Percentiles rank a stretch among this genome's conserved stretches.
These are phyloP conservation scores for Lacerta agilis DNA, from an alignment of 2,797 vertebrate species.

Conservation along the genomic window DNA sequence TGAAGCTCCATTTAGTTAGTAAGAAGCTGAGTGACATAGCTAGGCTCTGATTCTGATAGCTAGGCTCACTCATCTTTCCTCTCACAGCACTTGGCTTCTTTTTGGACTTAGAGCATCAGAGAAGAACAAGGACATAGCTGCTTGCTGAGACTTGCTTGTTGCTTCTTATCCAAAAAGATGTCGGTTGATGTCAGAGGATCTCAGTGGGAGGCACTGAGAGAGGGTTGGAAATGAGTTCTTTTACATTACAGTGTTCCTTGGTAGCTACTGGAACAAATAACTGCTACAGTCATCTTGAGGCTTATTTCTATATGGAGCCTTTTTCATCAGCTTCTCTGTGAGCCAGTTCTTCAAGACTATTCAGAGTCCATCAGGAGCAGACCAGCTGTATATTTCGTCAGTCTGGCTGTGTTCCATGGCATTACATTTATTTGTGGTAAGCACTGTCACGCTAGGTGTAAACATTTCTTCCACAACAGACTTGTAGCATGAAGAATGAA, in stretches of 20 bases:
- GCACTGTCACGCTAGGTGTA: neutral
- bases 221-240: neutral
- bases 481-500: neutral
- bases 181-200: neutral
- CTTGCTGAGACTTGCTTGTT: neutral
- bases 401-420: neutral
- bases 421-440: neutral
- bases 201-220: neutral
- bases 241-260: no score
- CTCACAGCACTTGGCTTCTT: no score
- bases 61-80: neutral
- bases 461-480: conserved; percentile 1
- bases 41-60: neutral
- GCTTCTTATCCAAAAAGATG: neutral
- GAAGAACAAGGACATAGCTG: neutral
- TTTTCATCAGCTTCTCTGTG: neutral
- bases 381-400: neutral
- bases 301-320: neutral
- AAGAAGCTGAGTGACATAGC: neutral
- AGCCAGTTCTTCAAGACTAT: neutral
- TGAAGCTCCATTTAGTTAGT: neutral
- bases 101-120: neutral
- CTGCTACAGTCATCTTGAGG: neutral
- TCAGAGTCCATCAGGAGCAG: neutral
- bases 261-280: neutral